Percentiles rank a stretch among this genome's conserved stretches.
phyloP scores from a whole-genome alignment of 1,140 invertebrate species.

The Cepaea nemoralis region DNA sequence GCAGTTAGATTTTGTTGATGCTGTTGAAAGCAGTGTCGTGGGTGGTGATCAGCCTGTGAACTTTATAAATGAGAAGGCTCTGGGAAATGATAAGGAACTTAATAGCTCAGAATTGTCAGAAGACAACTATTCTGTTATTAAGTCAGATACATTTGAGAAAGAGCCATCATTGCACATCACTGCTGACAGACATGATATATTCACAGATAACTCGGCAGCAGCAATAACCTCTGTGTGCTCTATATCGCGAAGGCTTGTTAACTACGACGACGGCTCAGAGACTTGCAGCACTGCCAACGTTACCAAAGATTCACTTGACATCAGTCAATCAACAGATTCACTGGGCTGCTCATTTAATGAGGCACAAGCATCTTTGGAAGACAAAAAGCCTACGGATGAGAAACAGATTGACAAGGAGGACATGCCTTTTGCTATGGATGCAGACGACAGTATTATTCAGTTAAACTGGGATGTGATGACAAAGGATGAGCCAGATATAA shows the following conservation, averaged over 20 bases:
- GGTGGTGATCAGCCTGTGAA: background rate
- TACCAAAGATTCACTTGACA: slow-evolving; percentile 32
- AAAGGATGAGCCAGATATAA: background rate
- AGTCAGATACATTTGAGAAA: slow-evolving; percentile 30
- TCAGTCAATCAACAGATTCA: slow-evolving; percentile 17
- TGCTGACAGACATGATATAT: background rate
- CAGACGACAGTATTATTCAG: background rate
- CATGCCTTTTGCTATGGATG: background rate
- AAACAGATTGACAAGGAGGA: background rate
- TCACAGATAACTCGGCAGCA: background rate
- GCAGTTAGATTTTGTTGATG: background rate
- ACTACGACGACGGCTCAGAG: slow-evolving; percentile 29
- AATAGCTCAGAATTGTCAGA: background rate
- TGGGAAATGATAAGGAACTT: background rate
- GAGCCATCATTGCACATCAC: background rate
- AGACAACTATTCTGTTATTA: background rate
- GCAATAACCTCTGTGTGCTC: slow-evolving; percentile 29
- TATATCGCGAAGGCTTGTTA: slow-evolving; percentile 5
- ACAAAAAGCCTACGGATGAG: background rate
- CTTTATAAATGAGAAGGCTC: background rate
- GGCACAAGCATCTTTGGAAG: background rate
- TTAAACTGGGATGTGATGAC: background rate
- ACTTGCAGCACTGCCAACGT: slow-evolving; percentile 5
- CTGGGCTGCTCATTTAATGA: background rate
- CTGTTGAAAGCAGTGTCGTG: background rate